Base-by-base conservation (phyloP, 2,888 invertebrate genomes). In the Pammene fasciana region DNA sequence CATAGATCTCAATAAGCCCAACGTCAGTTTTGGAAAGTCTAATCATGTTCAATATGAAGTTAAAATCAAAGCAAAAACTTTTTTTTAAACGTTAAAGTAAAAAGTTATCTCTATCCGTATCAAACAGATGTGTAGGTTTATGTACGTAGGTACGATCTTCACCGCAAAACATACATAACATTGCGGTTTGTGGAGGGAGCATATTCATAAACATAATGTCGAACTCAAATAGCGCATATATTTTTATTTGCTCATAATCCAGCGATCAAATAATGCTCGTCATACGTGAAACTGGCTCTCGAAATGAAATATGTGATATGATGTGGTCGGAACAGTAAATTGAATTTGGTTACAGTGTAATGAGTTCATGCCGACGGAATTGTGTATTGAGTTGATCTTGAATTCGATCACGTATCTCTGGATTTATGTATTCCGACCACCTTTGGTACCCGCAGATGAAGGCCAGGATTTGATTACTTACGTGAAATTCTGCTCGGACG, bases 341-440 rank as follows among this genome's bases (percentile, higher is more conserved):
- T 90, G 89, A 89, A 90, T 91, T 90, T 86, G 88, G 89, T 87
- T 90, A 87, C 84, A 86, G 83, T 87, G 86, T 91, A 91, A 92
- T 90, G 89, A 90, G 87, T 88, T 86, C 86, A 86, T 86, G 86
- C 86, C 86, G 85, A 78, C 81, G 79, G 80, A 83, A 84, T 85
- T 85, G 82, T 85, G 84, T 88, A 87, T 86, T 84, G 85, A 82
- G 80, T 86, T 85, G 85, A 90, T 90, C 90, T 87, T 87, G 83
- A 90, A 89, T 88, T 88, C 86, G 85, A 88, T 90, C 90, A 90
- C 89, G 92, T 90, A 84, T 77, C 84, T 84, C 84, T 88, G 89
- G 89, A 90, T 90, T 91, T 90, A 88, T 86, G 86, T 90, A 88
- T 88, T 87, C 87, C 83, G 77, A 87, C 84, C 86, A 88, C 86